phyloP scores from a whole-genome alignment of 2,113 vertebrate species.

The Larimichthys crocea region DNA sequence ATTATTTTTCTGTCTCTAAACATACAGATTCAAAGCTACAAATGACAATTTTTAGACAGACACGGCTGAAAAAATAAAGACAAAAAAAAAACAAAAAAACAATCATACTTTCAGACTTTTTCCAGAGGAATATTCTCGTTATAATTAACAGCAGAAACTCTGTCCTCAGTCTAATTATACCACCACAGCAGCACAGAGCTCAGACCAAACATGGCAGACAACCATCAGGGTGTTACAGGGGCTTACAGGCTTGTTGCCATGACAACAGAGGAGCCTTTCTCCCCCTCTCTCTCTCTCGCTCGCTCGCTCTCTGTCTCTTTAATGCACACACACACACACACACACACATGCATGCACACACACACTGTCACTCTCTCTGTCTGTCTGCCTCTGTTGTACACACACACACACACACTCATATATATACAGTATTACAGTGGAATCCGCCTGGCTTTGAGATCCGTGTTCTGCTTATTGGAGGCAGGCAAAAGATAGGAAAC shows the following conservation, averaged over 20 bases:
- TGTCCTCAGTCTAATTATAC: slow-evolving; percentile 63
- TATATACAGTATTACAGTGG: slow-evolving; percentile 67
- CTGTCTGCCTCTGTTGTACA: slow-evolving; percentile 59
- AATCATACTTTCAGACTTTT: not conserved
- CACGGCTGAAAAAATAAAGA: not conserved
- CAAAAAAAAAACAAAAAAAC: not conserved
- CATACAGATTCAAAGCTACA: not conserved
- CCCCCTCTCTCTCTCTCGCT: slow-evolving; percentile 43
- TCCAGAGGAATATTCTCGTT: slow-evolving; percentile 8
- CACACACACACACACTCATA: slow-evolving; percentile 48
- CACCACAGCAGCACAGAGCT: slow-evolving; percentile 51
- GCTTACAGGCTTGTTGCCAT: slow-evolving; percentile 91
- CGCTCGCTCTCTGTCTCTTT: slow-evolving; percentile 44
- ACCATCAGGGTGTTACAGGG: slow-evolving; percentile 83
- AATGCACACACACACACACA: slow-evolving; percentile 44
- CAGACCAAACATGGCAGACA: slow-evolving; percentile 81
- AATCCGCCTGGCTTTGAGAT: slow-evolving; percentile 68
- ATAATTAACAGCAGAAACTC: slow-evolving; percentile 28
- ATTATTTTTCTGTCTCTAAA: not conserved
- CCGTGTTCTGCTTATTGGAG: slow-evolving; percentile 60
- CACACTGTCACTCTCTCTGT: slow-evolving; percentile 53
- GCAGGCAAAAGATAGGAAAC: slow-evolving; percentile 40
- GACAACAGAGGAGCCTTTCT: slow-evolving; percentile 90
- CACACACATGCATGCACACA: slow-evolving; percentile 39
- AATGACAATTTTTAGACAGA: not conserved